These are phyloP conservation scores for Cervus canadensis DNA, from an alignment of 2,113 vertebrate genomes.

Conservation along the genomic window DNA sequence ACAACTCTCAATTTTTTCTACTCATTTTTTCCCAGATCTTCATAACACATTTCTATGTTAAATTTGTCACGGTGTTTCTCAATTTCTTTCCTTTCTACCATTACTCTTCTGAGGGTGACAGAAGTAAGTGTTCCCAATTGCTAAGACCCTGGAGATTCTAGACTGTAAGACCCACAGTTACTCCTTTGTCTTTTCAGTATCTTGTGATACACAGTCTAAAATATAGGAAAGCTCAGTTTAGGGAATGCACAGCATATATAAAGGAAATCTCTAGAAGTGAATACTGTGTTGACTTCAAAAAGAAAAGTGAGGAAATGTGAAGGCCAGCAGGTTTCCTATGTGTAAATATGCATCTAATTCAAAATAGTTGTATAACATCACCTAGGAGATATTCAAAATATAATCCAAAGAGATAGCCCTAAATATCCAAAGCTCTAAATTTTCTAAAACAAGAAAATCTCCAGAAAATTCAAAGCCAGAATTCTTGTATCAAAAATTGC, in stretches of 20 bases:
- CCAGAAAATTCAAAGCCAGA: not conserved
- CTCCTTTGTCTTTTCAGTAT: not conserved
- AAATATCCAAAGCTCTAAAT: conserved; percentile 10
- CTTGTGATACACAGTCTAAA: not conserved
- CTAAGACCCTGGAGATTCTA: not conserved
- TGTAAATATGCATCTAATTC: not conserved
- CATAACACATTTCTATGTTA: conserved; percentile 33
- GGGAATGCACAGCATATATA: not conserved
- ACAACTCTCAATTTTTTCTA: conserved; percentile 15
- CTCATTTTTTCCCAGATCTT: conserved; percentile 51
- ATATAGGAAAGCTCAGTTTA: not conserved
- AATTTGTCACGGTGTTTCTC: conserved; percentile 47
- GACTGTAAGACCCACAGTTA: not conserved
- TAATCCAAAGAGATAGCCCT: not conserved
- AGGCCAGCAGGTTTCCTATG: not conserved
- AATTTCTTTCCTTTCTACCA: not conserved
- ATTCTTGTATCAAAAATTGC: not conserved
- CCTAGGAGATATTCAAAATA: not conserved
- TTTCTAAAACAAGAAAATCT: not conserved
- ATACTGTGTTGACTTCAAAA: conserved; percentile 30
- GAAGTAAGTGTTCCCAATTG: not conserved
- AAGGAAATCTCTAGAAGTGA: conserved; percentile 25
- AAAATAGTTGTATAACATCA: not conserved
- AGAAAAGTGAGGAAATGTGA: not conserved
- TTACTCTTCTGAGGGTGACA: not conserved